phyloP scores from a whole-genome alignment of 2,888 invertebrate species.

The Limnephilus lunatus region DNA sequence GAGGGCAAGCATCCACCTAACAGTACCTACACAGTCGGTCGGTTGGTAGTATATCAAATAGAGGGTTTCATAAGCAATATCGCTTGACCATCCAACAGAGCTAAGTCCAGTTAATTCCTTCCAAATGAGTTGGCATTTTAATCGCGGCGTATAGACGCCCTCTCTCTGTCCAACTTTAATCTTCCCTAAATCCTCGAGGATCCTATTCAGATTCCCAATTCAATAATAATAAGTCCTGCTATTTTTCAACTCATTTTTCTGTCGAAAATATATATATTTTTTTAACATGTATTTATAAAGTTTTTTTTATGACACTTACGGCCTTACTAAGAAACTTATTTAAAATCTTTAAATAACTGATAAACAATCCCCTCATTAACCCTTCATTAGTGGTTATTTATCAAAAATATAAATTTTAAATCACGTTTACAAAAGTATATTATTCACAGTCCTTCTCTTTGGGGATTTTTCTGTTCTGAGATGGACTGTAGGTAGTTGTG shows the following conservation, averaged over 20 bases:
- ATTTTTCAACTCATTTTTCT: conserved; percentile 18
- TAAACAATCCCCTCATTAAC: no score
- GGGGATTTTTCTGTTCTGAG: no score
- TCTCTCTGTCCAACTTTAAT: conserved; percentile 52
- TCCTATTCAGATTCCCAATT: conserved; percentile 40
- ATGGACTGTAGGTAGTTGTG: no score
- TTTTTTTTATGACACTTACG: no score
- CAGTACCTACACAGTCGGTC: neutral
- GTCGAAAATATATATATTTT: neutral
- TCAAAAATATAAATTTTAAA: no score
- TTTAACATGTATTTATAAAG: neutral
- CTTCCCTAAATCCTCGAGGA: conserved; percentile 37
- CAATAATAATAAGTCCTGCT: conserved; percentile 21
- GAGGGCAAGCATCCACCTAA: neutral
- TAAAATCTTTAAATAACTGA: no score
- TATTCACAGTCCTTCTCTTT: no score
- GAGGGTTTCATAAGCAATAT: conserved; percentile 56
- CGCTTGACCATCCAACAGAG: conserved; percentile 55
- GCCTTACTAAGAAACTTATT: no score
- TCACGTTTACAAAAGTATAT: no score
- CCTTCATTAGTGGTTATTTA: no score
- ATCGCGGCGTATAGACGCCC: conserved; percentile 54
- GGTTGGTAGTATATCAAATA: conserved; percentile 6
- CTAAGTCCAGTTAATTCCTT: conserved; percentile 59
- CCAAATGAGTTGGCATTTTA: conserved; percentile 60